These are phyloP conservation scores for Henicopernis longicauda DNA, from an alignment of 2,113 vertebrate species.

Conservation along the genomic window DNA sequence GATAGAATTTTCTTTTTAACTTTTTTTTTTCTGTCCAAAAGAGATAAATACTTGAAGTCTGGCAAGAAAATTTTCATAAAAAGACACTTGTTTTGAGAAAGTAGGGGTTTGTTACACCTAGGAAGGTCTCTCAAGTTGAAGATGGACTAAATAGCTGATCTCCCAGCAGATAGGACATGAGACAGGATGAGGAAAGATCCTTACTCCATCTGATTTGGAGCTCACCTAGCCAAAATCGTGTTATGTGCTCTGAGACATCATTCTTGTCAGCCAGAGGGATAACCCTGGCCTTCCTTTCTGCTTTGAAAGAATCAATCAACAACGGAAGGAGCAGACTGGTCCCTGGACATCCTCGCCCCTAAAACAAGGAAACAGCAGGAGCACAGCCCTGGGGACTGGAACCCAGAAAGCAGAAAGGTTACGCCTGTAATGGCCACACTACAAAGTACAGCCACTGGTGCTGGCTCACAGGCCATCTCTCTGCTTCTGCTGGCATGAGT, in stretches of 20 bases:
- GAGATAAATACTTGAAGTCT: background rate
- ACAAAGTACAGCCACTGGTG: background rate
- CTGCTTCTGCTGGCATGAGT: background rate
- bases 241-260: background rate
- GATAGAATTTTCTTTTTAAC: background rate
- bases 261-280: background rate
- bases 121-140: background rate
- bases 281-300: background rate
- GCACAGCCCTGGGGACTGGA: background rate
- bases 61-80: background rate
- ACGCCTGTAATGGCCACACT: background rate
- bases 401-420: background rate
- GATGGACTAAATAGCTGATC: background rate
- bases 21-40: background rate
- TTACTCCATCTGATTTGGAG: background rate
- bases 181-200: background rate
- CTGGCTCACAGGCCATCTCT: background rate
- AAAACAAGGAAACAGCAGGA: background rate
- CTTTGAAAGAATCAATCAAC: fast-evolving
- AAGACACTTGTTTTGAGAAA: background rate
- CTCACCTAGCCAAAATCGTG: background rate
- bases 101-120: background rate
- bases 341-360: background rate
- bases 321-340: background rate
- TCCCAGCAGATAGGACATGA: background rate